Percentiles rank a stretch among this genome's conserved stretches.
phyloP scores from a whole-genome alignment of 2,888 invertebrate genomes.

The Epinotia ramella region DNA sequence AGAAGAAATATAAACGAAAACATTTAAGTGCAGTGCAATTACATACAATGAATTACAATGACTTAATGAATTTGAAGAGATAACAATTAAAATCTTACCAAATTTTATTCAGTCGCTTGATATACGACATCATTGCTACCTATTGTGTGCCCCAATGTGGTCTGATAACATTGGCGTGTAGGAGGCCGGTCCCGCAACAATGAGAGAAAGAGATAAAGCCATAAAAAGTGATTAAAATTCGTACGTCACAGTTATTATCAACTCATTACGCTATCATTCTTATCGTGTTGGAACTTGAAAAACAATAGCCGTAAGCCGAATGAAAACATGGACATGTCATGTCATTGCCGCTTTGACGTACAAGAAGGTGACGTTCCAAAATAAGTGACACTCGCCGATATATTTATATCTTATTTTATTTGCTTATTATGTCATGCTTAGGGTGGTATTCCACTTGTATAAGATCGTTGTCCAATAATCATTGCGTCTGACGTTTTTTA shows the following conservation, averaged over 20 bases:
- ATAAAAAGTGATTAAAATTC: conserved; percentile 36
- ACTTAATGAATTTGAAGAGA: not conserved
- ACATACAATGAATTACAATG: not conserved
- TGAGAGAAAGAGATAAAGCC: conserved; percentile 40
- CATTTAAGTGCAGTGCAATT: not conserved
- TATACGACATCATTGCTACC: conserved; percentile 65
- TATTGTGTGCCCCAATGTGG: conserved; percentile 10
- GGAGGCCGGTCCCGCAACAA: conserved; percentile 26
- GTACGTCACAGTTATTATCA: conserved; percentile 40
- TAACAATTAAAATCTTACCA: conserved; percentile 60
- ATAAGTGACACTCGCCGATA: not conserved
- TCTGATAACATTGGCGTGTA: conserved; percentile 25
- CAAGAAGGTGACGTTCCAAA: not conserved
- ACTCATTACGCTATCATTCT: conserved; percentile 44
- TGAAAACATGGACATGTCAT: not conserved
- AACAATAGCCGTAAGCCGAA: not conserved
- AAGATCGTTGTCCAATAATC: no score
- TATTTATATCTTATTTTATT: no score
- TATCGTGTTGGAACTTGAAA: conserved; percentile 46
- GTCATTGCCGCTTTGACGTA: not conserved
- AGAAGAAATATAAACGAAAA: conserved; percentile 48
- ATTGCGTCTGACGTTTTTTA: no score
- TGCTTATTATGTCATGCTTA: no score
- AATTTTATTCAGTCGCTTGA: conserved; percentile 65
- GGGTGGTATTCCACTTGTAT: no score